Evolutionary conservation across 2,797 vertebrate species (phyloP).

Genomic region (Propithecus perrieri): DNA sequence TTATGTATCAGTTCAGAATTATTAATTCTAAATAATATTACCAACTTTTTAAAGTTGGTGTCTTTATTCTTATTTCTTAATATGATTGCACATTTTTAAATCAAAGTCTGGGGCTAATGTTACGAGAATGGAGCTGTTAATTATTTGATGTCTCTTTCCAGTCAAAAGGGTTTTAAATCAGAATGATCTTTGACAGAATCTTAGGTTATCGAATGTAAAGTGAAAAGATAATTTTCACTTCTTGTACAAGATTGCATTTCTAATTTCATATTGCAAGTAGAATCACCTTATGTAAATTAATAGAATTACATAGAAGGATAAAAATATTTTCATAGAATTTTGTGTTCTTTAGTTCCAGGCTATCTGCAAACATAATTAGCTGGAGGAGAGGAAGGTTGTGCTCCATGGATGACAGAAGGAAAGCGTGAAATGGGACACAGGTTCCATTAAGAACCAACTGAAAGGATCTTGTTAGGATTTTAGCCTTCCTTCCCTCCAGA

Average conservation of each 20-base stretch:
- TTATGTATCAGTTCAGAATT: not conserved
- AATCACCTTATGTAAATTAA: not conserved
- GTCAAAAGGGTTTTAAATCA: not conserved
- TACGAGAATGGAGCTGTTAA: not conserved
- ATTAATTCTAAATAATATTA: constrained; percentile 17
- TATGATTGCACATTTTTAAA: not conserved
- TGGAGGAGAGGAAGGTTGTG: not conserved
- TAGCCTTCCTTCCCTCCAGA: not conserved
- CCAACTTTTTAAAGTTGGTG: not conserved
- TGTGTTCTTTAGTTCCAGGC: not conserved
- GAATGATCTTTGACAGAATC: not conserved
- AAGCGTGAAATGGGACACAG: not conserved
- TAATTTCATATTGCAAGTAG: not conserved
- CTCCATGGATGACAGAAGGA: not conserved
- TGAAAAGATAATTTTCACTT: constrained; percentile 4
- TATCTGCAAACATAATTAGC: not conserved
- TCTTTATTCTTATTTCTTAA: not conserved
- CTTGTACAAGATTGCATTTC: not conserved
- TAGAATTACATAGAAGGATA: not conserved
- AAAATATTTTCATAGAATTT: not conserved
- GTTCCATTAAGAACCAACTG: not conserved
- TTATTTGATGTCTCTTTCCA: not conserved
- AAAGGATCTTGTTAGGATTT: not conserved
- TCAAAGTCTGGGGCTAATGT: not conserved
- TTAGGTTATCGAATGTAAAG: not conserved